Percentiles rank a stretch among this genome's conserved stretches.
Conservation (phyloP, 2,888 invertebrate species). For the Cryptocephalus moraei region DNA sequence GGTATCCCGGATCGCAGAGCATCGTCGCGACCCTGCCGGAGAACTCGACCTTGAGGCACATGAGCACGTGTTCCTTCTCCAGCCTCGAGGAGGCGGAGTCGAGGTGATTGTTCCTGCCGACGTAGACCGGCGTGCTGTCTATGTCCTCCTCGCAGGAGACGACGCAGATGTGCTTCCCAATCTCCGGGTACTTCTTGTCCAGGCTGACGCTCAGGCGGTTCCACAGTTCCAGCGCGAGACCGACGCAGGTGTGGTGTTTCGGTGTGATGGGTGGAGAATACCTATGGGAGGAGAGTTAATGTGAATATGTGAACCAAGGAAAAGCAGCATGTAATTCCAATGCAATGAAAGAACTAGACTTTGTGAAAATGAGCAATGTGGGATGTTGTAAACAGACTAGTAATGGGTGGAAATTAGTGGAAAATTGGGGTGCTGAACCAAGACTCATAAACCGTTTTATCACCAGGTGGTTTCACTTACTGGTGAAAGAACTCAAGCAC, state of each 20-base stretch:
- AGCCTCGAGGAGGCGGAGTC: conserved; percentile 48
- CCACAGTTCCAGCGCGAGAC: conserved; percentile 72
- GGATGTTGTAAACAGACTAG: no score
- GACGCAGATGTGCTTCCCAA: conserved; percentile 57
- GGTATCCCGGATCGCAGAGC: conserved; percentile 85
- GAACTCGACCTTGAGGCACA: conserved; percentile 63
- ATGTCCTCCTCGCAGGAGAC: conserved; percentile 85
- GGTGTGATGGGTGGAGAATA: conserved; percentile 71
- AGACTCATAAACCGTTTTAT: no score
- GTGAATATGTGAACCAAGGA: no score
- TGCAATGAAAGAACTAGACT: no score
- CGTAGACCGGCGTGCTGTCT: conserved; percentile 48
- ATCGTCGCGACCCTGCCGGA: conserved; percentile 65
- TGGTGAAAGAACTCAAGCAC: conserved; percentile 63
- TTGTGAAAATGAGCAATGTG: no score
- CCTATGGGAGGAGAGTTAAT: no score
- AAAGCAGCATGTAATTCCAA: no score
- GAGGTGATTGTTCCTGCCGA: conserved; percentile 40
- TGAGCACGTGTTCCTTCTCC: conserved; percentile 84
- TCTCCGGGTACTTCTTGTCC: conserved; percentile 55
- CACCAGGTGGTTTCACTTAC: conserved; percentile 18
- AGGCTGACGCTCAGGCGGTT: conserved; percentile 47
- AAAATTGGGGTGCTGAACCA: no score
- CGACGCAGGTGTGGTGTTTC: conserved; percentile 80
- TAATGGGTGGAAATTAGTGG: no score